These are phyloP conservation scores for Pandion haliaetus DNA, from an alignment of 2,113 vertebrate species.

Conservation along the genomic window DNA sequence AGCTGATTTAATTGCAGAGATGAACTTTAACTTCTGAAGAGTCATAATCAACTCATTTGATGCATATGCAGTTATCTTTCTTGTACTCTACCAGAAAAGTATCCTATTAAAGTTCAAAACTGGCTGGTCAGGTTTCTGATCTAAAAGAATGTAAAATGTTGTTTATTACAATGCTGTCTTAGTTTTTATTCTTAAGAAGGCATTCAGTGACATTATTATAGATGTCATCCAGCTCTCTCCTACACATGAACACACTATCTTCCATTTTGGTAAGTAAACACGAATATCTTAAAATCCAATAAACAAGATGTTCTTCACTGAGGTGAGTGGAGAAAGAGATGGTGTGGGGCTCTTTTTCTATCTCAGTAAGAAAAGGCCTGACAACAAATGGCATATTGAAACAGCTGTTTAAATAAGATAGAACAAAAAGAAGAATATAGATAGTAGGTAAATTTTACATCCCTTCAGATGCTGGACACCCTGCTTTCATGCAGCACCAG, in stretches of 20 bases:
- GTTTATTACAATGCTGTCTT: not conserved
- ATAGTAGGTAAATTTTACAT: not conserved
- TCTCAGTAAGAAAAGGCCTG: not conserved
- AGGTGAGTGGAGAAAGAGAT: not conserved
- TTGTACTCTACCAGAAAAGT: not conserved
- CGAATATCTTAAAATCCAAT: not conserved
- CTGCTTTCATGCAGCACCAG: fast-evolving
- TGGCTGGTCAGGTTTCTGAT: not conserved
- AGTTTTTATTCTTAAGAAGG: not conserved
- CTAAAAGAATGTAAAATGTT: not conserved
- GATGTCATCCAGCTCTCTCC: not conserved
- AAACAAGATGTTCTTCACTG: not conserved
- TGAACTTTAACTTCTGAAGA: slow-evolving; percentile 63
- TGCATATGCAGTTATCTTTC: not conserved
- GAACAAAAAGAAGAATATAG: not conserved
- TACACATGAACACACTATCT: not conserved
- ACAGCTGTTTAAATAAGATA: not conserved
- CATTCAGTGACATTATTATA: not conserved
- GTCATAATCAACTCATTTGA: slow-evolving; percentile 5
- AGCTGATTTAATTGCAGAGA: slow-evolving; percentile 60
- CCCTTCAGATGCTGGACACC: not conserved
- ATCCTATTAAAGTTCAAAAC: slow-evolving; percentile 7
- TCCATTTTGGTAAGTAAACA: not conserved
- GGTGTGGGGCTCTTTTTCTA: not conserved
- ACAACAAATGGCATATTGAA: not conserved